Conservation (phyloP, 1,140 invertebrate species). For the Sweltsa coloradensis region DNA sequence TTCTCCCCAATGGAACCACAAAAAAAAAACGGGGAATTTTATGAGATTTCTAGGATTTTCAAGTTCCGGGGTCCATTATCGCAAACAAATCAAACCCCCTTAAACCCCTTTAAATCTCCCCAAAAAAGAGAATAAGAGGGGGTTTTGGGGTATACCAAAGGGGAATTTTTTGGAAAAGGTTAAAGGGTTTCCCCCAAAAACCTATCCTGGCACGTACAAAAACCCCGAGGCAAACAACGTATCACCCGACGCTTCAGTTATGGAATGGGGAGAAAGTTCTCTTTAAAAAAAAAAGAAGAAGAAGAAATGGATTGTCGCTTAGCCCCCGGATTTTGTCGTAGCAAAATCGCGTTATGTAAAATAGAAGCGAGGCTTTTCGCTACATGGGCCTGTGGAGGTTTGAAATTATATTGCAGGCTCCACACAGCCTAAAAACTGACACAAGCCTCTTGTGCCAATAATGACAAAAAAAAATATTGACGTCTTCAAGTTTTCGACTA, state of each 20-base stretch:
- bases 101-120: too few species aligned
- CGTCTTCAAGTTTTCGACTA: constrained; percentile 17
- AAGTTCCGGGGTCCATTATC: too few species aligned
- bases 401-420: constrained; percentile 4
- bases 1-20: too few species aligned
- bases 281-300: constrained; percentile 1
- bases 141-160: too few species aligned
- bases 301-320: not conserved
- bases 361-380: constrained; percentile 9
- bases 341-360: constrained; percentile 8
- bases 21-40: too few species aligned
- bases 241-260: constrained; percentile 1
- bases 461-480: constrained; percentile 18
- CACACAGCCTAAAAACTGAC: constrained; percentile 19
- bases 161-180: too few species aligned
- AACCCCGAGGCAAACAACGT: too few species aligned
- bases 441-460: constrained; percentile 19
- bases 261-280: constrained; percentile 8
- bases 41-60: too few species aligned
- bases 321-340: constrained; percentile 8
- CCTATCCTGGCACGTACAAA: too few species aligned
- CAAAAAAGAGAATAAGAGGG: too few species aligned
- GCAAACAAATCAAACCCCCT: too few species aligned
- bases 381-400: constrained; percentile 14
- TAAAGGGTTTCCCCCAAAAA: too few species aligned